A percentile compares a stretch with the other conserved stretches of the same genome.
Evolutionary conservation across 2,113 vertebrate genomes (phyloP).

Genomic region (Seriola aureovittata): DNA sequence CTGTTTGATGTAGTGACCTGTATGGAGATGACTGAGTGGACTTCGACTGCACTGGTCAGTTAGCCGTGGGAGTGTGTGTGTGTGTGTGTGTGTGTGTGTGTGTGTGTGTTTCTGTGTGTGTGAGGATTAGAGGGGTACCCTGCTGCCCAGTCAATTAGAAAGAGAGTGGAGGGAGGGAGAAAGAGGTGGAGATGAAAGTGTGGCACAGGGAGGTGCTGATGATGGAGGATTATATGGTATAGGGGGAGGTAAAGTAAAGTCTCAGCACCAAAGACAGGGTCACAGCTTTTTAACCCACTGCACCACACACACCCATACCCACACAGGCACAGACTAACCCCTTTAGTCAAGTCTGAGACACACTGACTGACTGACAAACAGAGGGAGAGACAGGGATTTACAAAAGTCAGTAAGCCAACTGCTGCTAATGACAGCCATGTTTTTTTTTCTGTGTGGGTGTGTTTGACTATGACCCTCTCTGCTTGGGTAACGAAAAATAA

Average conservation of each 20-base stretch:
- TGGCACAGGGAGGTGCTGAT: constrained; percentile 61
- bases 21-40: constrained; percentile 48
- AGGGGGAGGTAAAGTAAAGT: constrained; percentile 41
- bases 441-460: neutral
- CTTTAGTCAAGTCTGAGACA: constrained; percentile 40
- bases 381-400: constrained; percentile 37
- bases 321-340: neutral
- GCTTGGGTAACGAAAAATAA: neutral
- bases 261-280: constrained; percentile 49
- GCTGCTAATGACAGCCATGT: constrained; percentile 39
- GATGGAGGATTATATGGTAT: constrained; percentile 69
- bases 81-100: constrained; percentile 30
- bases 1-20: constrained; percentile 78
- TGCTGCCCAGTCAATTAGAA: constrained; percentile 65
- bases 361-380: constrained; percentile 21
- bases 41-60: constrained; percentile 70
- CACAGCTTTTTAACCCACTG: constrained; percentile 52
- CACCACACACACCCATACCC: constrained; percentile 1
- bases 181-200: constrained; percentile 71
- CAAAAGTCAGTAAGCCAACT: constrained; percentile 49
- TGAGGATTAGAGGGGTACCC: constrained; percentile 58
- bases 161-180: constrained; percentile 26
- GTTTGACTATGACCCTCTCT: constrained; percentile 5
- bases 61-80: constrained; percentile 38
- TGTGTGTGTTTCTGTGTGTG: constrained; percentile 21